Conservation (phyloP, 2,797 vertebrate genomes). For the Rhinella marina region DNA sequence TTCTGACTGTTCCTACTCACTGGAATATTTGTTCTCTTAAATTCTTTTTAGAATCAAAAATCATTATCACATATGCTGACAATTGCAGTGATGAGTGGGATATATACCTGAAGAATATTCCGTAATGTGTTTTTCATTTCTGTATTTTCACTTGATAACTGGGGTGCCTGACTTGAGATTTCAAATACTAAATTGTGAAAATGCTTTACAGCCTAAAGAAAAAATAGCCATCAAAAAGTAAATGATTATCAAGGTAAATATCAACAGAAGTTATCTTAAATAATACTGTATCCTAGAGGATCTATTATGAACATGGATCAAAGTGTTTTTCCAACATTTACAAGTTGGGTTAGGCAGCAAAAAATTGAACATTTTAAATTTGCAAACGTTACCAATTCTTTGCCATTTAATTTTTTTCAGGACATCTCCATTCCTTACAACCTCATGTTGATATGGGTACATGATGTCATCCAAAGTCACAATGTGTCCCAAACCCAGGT, state of each 20-base stretch:
- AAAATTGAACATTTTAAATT: too few relatives aligned
- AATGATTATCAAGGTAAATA: neutral
- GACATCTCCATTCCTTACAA: too few relatives aligned
- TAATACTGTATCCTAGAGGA: neutral
- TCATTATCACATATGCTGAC: neutral
- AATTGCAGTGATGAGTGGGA: neutral
- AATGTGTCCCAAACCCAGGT: too few relatives aligned
- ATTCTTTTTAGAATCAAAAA: neutral
- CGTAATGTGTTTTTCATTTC: conserved; percentile 81
- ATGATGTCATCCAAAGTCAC: too few relatives aligned
- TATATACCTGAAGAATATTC: conserved; percentile 82
- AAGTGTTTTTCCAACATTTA: neutral
- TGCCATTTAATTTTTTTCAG: too few relatives aligned
- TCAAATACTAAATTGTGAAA: conserved; percentile 86
- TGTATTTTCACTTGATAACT: conserved; percentile 84
- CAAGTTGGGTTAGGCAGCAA: too few relatives aligned
- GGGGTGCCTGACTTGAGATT: conserved; percentile 80
- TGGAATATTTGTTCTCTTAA: too few relatives aligned
- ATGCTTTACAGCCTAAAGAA: conserved; percentile 79
- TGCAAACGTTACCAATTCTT: too few relatives aligned
- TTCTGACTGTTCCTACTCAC: too few relatives aligned
- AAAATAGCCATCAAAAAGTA: neutral
- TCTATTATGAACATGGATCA: neutral
- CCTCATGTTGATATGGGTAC: too few relatives aligned
- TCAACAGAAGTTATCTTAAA: neutral